These are phyloP conservation scores for Nymphalis c-album DNA, from an alignment of 2,888 invertebrate species.

Conservation along the genomic window DNA sequence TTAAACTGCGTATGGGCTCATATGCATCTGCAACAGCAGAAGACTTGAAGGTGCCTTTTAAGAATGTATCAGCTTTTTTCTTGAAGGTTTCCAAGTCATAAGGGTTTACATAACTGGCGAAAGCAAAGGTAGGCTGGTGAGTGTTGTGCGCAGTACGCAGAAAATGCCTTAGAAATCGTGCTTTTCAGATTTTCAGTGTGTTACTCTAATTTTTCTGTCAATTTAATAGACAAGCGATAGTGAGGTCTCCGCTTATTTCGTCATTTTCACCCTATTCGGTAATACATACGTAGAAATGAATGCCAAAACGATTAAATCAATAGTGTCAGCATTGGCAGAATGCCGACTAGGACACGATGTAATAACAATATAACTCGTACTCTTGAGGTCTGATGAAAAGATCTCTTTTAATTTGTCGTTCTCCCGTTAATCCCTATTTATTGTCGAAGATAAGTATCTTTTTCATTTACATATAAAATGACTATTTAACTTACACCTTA, in stretches of 20 bases:
- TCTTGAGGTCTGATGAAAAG: background rate
- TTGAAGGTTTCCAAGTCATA: too few relatives aligned
- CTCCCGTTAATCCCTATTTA: background rate
- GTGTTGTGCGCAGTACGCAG: too few relatives aligned
- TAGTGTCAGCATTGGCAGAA: constrained; percentile 31
- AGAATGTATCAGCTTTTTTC: too few relatives aligned
- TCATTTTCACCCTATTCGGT: constrained; percentile 13
- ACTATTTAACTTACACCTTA: too few relatives aligned
- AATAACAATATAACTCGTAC: constrained; percentile 20
- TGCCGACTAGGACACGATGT: constrained; percentile 32
- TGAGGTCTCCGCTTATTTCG: background rate
- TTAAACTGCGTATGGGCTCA: too few relatives aligned
- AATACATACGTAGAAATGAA: constrained; percentile 10
- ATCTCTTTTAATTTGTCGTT: background rate
- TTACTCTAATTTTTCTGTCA: background rate
- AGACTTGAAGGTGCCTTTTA: too few relatives aligned
- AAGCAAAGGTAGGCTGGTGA: too few relatives aligned
- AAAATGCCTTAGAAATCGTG: too few relatives aligned
- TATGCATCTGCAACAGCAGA: too few relatives aligned
- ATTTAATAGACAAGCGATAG: background rate
- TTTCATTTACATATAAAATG: too few relatives aligned
- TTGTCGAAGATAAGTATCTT: background rate
- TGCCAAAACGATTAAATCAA: constrained; percentile 31
- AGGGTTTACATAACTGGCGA: too few relatives aligned
- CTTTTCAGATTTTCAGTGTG: too few relatives aligned